phyloP scores from a whole-genome alignment of 2,888 invertebrate genomes.

The Lithosia quadra region DNA sequence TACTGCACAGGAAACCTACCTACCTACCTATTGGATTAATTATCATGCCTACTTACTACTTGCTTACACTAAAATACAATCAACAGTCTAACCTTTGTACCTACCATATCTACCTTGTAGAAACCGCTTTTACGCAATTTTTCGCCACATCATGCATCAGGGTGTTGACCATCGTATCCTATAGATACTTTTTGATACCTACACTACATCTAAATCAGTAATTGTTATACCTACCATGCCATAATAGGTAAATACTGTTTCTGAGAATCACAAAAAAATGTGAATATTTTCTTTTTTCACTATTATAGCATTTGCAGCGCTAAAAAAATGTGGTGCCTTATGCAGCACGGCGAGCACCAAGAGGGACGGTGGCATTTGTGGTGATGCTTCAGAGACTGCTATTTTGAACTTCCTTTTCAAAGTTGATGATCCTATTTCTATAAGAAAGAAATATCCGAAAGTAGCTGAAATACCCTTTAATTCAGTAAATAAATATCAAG shows the following conservation, averaged over 20 bases:
- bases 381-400: slow-evolving; percentile 97
- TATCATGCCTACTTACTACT: neutral
- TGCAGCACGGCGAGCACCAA: slow-evolving; percentile 98
- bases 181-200: no score
- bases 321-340: slow-evolving; percentile 96
- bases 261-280: no score
- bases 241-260: no score
- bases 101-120: no score
- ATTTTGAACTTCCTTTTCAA: slow-evolving; percentile 91
- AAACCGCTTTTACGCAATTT: no score
- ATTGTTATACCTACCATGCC: no score
- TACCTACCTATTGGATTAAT: neutral
- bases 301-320: slow-evolving; percentile 91
- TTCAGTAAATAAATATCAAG: slow-evolving; percentile 97
- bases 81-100: neutral
- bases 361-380: slow-evolving; percentile 91
- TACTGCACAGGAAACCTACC: neutral
- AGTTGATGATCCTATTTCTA: slow-evolving; percentile 90
- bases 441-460: slow-evolving; percentile 93
- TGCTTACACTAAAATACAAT: neutral
- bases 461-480: slow-evolving; percentile 97
- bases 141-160: no score
- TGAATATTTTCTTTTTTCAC: no score
- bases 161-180: no score
- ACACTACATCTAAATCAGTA: no score